These are phyloP conservation scores for Rambutsinella grinnellia DNA, from an alignment of 2,888 invertebrate genomes.

Conservation along the genomic window DNA sequence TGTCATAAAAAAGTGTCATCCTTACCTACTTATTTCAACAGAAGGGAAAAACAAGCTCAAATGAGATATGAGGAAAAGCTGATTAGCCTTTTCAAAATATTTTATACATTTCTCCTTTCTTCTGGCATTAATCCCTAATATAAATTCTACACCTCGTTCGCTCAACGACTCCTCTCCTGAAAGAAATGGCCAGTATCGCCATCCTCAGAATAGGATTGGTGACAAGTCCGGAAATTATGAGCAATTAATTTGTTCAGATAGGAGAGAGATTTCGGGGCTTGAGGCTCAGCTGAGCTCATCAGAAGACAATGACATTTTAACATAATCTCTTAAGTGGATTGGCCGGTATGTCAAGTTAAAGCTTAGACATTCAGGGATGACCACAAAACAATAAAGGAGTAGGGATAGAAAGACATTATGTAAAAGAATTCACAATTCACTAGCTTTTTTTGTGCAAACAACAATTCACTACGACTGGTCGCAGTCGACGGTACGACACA, in stretches of 20 bases:
- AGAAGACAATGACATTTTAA: slow-evolving; percentile 55
- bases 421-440: neutral
- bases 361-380: slow-evolving; percentile 2
- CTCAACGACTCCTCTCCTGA: slow-evolving; percentile 16
- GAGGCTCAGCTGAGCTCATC: slow-evolving; percentile 30
- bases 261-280: slow-evolving; percentile 15
- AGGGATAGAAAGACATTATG: neutral
- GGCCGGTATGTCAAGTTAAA: slow-evolving; percentile 56
- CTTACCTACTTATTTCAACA: neutral
- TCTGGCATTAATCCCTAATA: slow-evolving; percentile 25
- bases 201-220: slow-evolving; percentile 43
- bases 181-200: neutral
- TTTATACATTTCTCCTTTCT: slow-evolving; percentile 31
- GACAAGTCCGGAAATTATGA: slow-evolving; percentile 59
- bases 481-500: slow-evolving; percentile 3
- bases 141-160: slow-evolving; percentile 39
- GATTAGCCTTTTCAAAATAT: slow-evolving; percentile 53
- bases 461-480: neutral
- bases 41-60: neutral
- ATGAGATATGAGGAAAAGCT: slow-evolving; percentile 52
- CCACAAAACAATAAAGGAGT: neutral
- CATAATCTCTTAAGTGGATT: slow-evolving; percentile 57
- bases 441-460: slow-evolving; percentile 4
- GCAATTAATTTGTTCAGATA: slow-evolving; percentile 53
- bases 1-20: neutral